Conservation (phyloP, 2,113 vertebrate species). For the Osmerus mordax region DNA sequence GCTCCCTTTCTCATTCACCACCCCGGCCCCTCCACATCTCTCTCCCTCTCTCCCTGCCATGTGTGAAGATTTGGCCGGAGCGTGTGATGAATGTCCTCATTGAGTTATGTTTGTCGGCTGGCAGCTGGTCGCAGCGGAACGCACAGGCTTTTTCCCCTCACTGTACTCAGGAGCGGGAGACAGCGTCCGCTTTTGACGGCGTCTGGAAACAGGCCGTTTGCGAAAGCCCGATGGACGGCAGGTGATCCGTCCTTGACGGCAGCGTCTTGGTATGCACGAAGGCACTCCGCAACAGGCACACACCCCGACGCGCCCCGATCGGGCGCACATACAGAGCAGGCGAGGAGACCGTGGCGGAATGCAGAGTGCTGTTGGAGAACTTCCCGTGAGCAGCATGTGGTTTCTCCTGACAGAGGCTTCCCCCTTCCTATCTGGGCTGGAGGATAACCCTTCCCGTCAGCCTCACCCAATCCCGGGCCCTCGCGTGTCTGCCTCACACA, state of each 20-base stretch:
- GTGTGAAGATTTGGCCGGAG: neutral
- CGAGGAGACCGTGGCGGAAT: neutral
- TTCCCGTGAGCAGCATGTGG: conserved; percentile 44
- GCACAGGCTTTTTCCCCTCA: conserved; percentile 4
- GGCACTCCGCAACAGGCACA: conserved; percentile 31
- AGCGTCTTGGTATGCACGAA: conserved; percentile 17
- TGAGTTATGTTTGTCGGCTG: neutral
- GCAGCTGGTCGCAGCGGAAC: neutral
- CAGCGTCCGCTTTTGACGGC: conserved; percentile 15
- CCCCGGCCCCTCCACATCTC: too few relatives aligned
- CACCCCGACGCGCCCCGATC: conserved; percentile 34
- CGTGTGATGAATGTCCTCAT: neutral
- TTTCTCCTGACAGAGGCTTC: conserved; percentile 61
- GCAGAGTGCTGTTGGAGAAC: conserved; percentile 22
- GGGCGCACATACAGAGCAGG: conserved; percentile 38
- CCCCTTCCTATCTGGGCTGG: conserved; percentile 51
- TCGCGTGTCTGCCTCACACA: conserved; percentile 52
- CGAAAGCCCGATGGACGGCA: too few relatives aligned
- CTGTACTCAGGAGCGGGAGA: conserved; percentile 10
- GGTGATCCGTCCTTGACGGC: too few relatives aligned
- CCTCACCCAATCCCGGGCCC: conserved; percentile 41
- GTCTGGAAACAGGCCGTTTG: neutral
- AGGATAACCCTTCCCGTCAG: conserved; percentile 59
- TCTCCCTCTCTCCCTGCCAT: neutral
- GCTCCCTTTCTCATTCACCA: too few relatives aligned